phyloP scores from a whole-genome alignment of 2,113 vertebrate species.

The Poecile atricapillus region DNA sequence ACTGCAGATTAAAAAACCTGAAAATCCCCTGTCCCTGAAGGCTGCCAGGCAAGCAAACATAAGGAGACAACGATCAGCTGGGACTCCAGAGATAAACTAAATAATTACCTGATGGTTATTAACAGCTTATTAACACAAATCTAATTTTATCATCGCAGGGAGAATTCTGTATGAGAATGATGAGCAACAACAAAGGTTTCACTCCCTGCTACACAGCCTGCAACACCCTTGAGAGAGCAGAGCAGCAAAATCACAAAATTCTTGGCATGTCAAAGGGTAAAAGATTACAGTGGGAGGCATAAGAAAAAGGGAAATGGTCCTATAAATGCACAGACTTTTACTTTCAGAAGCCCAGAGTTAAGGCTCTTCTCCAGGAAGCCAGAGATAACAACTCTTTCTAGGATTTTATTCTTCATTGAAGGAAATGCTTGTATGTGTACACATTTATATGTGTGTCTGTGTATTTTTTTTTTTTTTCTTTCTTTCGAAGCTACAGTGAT shows the following conservation, averaged over 20 bases:
- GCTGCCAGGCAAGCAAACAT: neutral
- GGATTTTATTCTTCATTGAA: neutral
- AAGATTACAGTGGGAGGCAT: neutral
- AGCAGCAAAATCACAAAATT: neutral
- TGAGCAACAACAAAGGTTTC: neutral
- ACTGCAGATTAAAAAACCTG: neutral
- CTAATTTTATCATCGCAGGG: neutral
- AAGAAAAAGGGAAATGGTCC: neutral
- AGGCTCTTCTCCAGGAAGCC: neutral
- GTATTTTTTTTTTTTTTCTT: neutral
- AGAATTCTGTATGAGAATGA: neutral
- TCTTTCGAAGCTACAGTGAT: neutral
- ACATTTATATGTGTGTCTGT: fast-evolving
- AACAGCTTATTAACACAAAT: neutral
- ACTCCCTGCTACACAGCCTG: neutral
- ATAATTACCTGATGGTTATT: neutral
- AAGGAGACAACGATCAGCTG: neutral
- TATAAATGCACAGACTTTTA: neutral
- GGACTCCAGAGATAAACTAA: neutral
- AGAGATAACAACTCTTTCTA: neutral
- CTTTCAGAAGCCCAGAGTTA: neutral
- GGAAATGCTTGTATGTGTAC: fast-evolving
- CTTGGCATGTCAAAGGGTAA: neutral
- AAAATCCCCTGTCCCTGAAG: neutral
- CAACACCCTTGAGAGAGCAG: neutral